Conservation (phyloP, 2,797 vertebrate species). For the Epinephelus coioides region DNA sequence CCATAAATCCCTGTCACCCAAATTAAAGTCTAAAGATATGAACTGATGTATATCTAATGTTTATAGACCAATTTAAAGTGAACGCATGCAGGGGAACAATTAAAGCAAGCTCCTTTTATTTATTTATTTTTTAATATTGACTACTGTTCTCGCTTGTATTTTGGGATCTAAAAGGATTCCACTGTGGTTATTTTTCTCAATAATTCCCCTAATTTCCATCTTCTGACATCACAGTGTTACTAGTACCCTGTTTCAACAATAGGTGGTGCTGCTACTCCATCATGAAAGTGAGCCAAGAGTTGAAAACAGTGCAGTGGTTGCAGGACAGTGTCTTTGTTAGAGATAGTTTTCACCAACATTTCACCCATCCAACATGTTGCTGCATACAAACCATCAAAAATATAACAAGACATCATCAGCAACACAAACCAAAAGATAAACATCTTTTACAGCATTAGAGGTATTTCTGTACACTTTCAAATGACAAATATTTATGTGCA, state of each 20-base stretch:
- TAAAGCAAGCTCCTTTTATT: background rate
- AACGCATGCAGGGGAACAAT: background rate
- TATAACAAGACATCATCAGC: background rate
- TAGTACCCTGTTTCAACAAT: conserved; percentile 22
- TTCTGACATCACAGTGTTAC: background rate
- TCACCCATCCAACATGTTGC: background rate
- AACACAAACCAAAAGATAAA: background rate
- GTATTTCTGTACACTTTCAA: background rate
- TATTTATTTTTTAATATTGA: background rate
- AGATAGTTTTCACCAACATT: background rate
- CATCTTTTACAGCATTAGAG: background rate
- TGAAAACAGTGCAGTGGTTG: background rate
- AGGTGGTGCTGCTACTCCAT: conserved; percentile 64
- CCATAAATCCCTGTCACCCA: background rate
- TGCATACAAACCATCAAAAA: background rate
- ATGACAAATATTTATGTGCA: background rate
- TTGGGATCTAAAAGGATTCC: background rate
- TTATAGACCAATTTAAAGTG: background rate
- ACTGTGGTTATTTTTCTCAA: background rate
- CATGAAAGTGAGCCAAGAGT: background rate
- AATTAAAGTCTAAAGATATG: background rate
- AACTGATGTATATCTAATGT: background rate
- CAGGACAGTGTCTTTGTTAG: background rate
- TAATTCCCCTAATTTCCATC: conserved; percentile 6
- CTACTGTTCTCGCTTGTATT: conserved; percentile 1